phyloP scores from a whole-genome alignment of 2,113 vertebrate species.

The Melanerpes aurifrons region DNA sequence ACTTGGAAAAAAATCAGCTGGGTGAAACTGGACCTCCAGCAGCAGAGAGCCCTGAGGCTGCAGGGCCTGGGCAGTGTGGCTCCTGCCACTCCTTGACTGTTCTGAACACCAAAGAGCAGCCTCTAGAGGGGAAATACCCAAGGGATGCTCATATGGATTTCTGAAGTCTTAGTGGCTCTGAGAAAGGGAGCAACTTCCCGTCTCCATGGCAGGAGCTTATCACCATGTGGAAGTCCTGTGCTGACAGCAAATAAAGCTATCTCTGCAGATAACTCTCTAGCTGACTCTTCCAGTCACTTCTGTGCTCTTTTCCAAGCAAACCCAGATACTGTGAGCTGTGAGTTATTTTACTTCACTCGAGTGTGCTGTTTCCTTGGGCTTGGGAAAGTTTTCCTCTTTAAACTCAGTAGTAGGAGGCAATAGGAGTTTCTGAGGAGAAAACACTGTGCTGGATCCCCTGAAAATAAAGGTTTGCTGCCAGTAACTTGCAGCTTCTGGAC shows the following conservation, averaged over 20 bases:
- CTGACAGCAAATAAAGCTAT: slow-evolving; percentile 28
- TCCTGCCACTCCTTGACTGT: not conserved
- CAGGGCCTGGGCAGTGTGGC: not conserved
- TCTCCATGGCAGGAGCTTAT: not conserved
- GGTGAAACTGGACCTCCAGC: not conserved
- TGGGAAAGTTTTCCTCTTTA: not conserved
- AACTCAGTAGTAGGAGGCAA: not conserved
- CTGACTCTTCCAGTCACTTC: not conserved
- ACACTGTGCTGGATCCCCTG: not conserved
- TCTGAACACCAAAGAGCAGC: not conserved
- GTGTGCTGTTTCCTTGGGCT: not conserved
- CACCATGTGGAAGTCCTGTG: not conserved
- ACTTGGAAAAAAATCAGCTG: not conserved
- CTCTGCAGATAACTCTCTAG: not conserved
- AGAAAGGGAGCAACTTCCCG: not conserved
- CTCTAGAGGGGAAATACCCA: not conserved
- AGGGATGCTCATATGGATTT: not conserved
- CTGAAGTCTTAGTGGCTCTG: not conserved
- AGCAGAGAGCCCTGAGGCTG: not conserved
- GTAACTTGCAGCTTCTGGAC: not conserved
- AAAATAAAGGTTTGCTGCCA: not conserved
- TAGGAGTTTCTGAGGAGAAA: not conserved
- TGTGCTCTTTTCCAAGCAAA: not conserved
- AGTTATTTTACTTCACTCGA: not conserved
- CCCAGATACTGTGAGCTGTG: not conserved